Evolutionary conservation across 2,888 invertebrate species (phyloP).

Genomic region (Chirona hameri): DNA sequence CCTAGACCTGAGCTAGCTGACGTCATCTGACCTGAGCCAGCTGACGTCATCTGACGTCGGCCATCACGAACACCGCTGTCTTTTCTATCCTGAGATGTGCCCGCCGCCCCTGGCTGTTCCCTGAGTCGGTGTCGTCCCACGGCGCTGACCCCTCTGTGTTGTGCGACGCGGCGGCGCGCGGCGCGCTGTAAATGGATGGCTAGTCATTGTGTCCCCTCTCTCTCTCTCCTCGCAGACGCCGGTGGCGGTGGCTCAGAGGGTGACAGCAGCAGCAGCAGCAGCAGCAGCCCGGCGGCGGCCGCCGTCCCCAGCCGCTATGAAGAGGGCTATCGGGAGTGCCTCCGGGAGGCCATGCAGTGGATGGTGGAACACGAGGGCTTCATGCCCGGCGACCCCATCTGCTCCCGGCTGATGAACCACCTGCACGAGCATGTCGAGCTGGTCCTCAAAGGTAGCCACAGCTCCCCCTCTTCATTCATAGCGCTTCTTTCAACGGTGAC

Average conservation of each 20-base stretch:
- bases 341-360: background rate
- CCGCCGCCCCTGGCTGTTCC: no score
- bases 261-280: background rate
- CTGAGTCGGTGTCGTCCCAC: no score
- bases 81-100: no score
- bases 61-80: no score
- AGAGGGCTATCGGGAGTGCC: background rate
- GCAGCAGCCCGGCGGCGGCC: background rate
- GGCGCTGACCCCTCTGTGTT: no score
- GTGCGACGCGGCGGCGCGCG: no score
- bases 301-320: background rate
- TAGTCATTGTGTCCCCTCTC: background rate
- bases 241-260: background rate
- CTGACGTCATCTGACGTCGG: no score
- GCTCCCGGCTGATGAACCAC: constrained; percentile 74
- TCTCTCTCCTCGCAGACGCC: background rate
- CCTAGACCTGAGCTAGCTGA: no score
- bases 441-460: constrained; percentile 35
- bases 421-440: constrained; percentile 76
- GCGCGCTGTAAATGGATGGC: background rate
- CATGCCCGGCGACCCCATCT: constrained; percentile 73
- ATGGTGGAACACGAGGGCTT: constrained; percentile 80
- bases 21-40: no score
- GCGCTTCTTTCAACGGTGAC: no score
- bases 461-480: no score